Evolutionary conservation across 2,113 vertebrate species (phyloP).

Genomic region (Edolisoma coerulescens): DNA sequence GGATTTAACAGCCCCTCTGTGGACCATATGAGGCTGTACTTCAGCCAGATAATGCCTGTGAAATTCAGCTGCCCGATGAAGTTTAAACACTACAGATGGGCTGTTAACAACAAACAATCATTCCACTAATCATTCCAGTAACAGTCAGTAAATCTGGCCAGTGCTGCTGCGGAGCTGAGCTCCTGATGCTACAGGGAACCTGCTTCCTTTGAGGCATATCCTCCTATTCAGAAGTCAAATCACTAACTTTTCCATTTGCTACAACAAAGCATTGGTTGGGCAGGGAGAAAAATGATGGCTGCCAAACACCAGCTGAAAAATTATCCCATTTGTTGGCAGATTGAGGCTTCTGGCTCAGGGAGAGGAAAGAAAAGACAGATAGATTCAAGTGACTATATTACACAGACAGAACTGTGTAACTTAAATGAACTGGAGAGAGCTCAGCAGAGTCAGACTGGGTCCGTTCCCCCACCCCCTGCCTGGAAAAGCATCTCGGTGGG

Average conservation of each 20-base stretch:
- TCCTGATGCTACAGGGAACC: slow-evolving; percentile 37
- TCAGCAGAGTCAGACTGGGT: neutral
- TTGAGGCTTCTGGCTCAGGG: slow-evolving; percentile 32
- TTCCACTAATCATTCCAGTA: slow-evolving; percentile 55
- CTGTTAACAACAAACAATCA: slow-evolving; percentile 62
- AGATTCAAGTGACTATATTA: slow-evolving; percentile 51
- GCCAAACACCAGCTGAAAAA: slow-evolving; percentile 61
- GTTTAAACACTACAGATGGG: slow-evolving; percentile 62
- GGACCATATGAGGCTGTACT: slow-evolving; percentile 46
- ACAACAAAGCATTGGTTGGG: slow-evolving; percentile 35
- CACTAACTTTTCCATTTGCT: slow-evolving; percentile 54
- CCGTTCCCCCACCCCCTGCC: neutral
- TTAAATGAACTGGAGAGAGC: slow-evolving; percentile 56
- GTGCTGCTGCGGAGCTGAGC: neutral
- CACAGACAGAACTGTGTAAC: slow-evolving; percentile 50
- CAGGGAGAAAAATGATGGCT: slow-evolving; percentile 42
- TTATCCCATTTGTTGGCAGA: slow-evolving; percentile 58
- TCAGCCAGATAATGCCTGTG: slow-evolving; percentile 44
- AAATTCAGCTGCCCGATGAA: slow-evolving; percentile 49
- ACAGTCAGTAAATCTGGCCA: slow-evolving; percentile 40
- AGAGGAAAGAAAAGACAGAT: slow-evolving; percentile 60
- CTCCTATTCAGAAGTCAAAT: slow-evolving; percentile 39
- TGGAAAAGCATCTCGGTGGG: slow-evolving; percentile 32
- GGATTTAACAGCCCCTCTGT: slow-evolving; percentile 57
- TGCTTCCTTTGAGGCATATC: slow-evolving; percentile 48